Evolutionary conservation across 2,888 invertebrate genomes (phyloP), one percentile per base, ranked within the genome.

Genomic region (Andrena minutula): DNA sequence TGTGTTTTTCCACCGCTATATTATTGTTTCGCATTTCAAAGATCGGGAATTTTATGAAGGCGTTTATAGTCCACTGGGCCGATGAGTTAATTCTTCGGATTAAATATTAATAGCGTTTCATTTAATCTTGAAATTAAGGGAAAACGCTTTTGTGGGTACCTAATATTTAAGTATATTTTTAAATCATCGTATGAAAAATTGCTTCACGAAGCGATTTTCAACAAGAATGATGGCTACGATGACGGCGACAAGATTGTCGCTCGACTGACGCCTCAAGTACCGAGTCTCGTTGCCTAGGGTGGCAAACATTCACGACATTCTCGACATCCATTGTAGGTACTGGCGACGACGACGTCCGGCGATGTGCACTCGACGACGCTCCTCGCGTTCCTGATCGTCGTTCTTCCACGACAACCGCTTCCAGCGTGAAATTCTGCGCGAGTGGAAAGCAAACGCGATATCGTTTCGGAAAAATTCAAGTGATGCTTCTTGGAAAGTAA

Each of bases 251-350:
- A 56, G 70, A 77, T 85, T 85, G 82, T 83, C 75, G 74, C 69
- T 79, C 64, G 72, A 75, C 60, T 83, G 83, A 85, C 80, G 72
- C 80, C 75, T 80, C 77, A 69, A 83, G 83, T 80, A 77, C 68
- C 80, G 53, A 77, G 69, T 79, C 77, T 84, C 75, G 75, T 83
- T 79, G 74, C 84, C 72, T 30, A 53, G 58, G 75, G 61, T 66
- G 81, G 79, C 75, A 78, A 79, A 79, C 77, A 82, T 75, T 73
- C 75, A 56, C 75, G 75, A 71, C 69, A 85, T 84, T 78, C 75
- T 73, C 79, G 70, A 82, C 75, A 74, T 79, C 75, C 73, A 74
- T 75, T 78, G 85, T 85, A 63, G 71, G 73, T 63, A 68, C 56
- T 65, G 60, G 65, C 68, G 66, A 72, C 76, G 69, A 60, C 73